Base-by-base conservation (phyloP, 2,113 vertebrate genomes). In the Dromaius novaehollandiae region DNA sequence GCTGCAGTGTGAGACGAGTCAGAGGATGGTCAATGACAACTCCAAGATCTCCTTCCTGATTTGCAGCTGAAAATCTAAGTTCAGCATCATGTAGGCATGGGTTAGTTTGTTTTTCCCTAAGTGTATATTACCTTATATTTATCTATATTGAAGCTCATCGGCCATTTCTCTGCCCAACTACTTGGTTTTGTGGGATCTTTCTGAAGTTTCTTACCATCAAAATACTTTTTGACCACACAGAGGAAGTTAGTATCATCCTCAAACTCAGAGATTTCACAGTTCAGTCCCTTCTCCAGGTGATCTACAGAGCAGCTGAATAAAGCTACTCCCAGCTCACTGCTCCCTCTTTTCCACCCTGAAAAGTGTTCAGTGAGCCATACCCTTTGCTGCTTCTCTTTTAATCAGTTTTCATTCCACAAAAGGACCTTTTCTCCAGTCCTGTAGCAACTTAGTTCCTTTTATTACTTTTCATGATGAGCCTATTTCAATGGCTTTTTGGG, bases 301-400 rank as follows among this genome's bases (percentile, higher is more conserved):
- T 48, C 13, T 15, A 55, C 65, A 25, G 86, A 42, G 20, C 22
- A 22, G 9, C 28, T 69, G 42, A 60, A 77, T 25, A 46, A 63
- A 88, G 77, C 22, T 32, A n/a, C 8, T 66, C 25, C 14, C 10
- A 53, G 32, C 44, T 84, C 40, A 20, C 21, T 65, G 32, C 69
- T 58, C 53, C 48, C 17, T 26, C 11, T 38, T 24, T 24, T 65
- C 14, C n/a, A 19, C 6, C 2, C 38, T 32, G 22, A 58, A 34
- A 74, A 53, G 10, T 4, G 3, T 51, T 28, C 20, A 1, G 0
- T 22, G 13, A 0, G 2, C 30, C 11, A 8, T 51, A 36, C 10
- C 3, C 36, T 53, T 91, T 86, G 5, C 28, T 32, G 69, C 15
- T 65, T 8, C 1, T 63, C 18, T 25, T 76, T 92, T 69, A 46